These are phyloP conservation scores for Patiria miniata DNA, from an alignment of 35 echinoderm and acorn worm genomes.

Conservation along the genomic window DNA sequence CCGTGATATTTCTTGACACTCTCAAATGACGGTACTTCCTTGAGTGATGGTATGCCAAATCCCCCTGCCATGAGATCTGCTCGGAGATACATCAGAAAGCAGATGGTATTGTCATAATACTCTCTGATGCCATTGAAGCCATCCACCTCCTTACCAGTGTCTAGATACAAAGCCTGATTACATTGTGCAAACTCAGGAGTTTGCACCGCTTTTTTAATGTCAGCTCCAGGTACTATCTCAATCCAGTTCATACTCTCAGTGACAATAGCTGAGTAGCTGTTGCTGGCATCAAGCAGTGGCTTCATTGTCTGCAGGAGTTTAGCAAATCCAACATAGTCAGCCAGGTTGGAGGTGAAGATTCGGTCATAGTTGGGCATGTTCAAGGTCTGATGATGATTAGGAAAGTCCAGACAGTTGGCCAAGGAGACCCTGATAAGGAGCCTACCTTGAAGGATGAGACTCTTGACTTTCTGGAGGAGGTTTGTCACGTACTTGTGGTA, in stretches of 20 bases:
- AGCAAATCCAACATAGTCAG: constrained; percentile 33
- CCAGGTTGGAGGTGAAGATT: constrained; percentile 65
- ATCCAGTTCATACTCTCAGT: constrained; percentile 57
- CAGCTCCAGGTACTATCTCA: background rate
- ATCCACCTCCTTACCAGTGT: background rate
- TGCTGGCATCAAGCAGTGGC: constrained; percentile 41
- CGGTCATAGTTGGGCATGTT: constrained; percentile 42
- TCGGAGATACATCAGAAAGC: constrained; percentile 62
- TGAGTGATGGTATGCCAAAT: background rate
- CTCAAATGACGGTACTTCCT: constrained; percentile 5
- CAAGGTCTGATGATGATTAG: background rate
- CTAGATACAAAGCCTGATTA: no score
- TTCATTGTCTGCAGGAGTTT: constrained; percentile 38
- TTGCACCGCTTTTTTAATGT: no score
- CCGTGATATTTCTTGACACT: constrained; percentile 29
- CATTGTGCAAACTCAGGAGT: no score
- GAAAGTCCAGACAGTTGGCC: constrained; percentile 35
- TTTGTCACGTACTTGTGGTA: constrained; percentile 37
- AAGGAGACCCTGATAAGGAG: constrained; percentile 11
- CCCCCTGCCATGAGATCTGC: background rate
- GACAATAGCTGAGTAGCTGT: constrained; percentile 56
- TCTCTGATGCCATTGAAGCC: background rate
- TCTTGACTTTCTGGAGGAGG: background rate
- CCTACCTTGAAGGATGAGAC: constrained; percentile 30
- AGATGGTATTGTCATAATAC: constrained; percentile 59